Base-by-base conservation (phyloP, 2,113 vertebrate genomes). In the Cyrtonyx montezumae region DNA sequence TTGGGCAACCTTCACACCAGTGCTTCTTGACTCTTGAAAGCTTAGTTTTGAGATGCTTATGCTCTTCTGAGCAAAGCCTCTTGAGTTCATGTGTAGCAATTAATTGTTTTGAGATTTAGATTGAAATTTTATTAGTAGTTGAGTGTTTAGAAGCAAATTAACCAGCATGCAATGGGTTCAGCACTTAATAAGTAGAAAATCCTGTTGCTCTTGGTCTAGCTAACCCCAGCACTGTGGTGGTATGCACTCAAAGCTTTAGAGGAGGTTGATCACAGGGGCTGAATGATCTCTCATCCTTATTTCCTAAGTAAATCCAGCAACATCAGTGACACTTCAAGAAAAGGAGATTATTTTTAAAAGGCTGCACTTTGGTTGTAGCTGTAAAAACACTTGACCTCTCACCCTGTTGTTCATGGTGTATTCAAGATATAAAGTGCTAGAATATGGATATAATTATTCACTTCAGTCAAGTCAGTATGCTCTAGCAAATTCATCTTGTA, bases 291-390 rank as follows among this genome's bases (percentile, higher is more conserved):
- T 91, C 36, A 46, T 73, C 34, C 63, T 77, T 87, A 63, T 37
- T 81, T 89, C 45, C 32, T 79, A 51, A 67, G 63, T 82, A 94
- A 94, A 82, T 88, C 55, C 21, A 58, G 26, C 6, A 87, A 93
- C 95, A 87, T 73, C 53, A 56, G 32, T 91, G 51, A 34, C 28
- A 30, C 46, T 92, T 91, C 73, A 59, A 76, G 53, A 84, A 56
- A 71, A 66, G 48, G 56, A 79, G 12, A 43, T 91, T 82, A 69
- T 92, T 94, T 92, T 4, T 76, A 92, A 87, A 77, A 87, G 14
- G 65, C 48, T 73, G 49, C 5, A 6, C 55, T 84, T 94, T 58
- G 36, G 63, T 58, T 62, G 16, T 88, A 62, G 43, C 61, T 66
- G 7, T 69, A 49, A 62, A 88, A 84, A 14, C 81, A 63, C 49